Percentiles rank a stretch among this genome's conserved stretches.
Conservation (phyloP, 1,140 invertebrate genomes). For the Drosophila busckii region DNA sequence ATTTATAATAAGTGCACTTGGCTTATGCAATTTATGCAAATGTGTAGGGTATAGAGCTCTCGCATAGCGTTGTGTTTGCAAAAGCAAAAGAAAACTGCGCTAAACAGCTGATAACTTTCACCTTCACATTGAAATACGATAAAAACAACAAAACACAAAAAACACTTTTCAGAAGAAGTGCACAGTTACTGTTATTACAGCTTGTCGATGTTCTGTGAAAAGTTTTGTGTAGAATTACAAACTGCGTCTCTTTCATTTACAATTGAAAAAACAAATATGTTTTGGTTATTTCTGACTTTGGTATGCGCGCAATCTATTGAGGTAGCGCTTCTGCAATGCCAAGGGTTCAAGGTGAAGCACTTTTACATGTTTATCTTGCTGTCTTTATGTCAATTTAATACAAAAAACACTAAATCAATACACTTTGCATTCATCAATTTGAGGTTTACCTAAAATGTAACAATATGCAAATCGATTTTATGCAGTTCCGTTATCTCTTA, state of each 20-base stretch:
- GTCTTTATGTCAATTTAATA: not conserved
- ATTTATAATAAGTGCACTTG: too few species aligned
- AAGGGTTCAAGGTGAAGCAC: conserved; percentile 52
- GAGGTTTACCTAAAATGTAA: conserved; percentile 27
- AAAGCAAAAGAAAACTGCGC: conserved; percentile 7
- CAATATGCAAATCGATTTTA: conserved; percentile 27
- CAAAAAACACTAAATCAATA: conserved; percentile 6
- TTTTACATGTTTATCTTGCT: not conserved
- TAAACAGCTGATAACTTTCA: conserved; percentile 65
- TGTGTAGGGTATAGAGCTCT: conserved; percentile 5
- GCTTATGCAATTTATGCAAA: too few species aligned
- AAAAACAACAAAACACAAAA: conserved; percentile 10
- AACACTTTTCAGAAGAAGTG: not conserved
- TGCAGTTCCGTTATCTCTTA: too few species aligned
- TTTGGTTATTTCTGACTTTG: conserved; percentile 20
- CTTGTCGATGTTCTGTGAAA: conserved; percentile 2
- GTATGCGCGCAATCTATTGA: not conserved
- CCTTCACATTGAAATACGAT: conserved; percentile 61
- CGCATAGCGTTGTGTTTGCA: conserved; percentile 21
- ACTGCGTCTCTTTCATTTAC: not conserved
- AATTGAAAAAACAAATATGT: conserved; percentile 4
- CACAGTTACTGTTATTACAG: conserved; percentile 1
- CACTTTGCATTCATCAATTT: conserved; percentile 30
- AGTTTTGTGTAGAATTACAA: conserved; percentile 7
- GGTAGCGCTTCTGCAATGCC: conserved; percentile 14